Base-by-base conservation (phyloP, 2,797 vertebrate species). In the Aldrovandia affinis region DNA sequence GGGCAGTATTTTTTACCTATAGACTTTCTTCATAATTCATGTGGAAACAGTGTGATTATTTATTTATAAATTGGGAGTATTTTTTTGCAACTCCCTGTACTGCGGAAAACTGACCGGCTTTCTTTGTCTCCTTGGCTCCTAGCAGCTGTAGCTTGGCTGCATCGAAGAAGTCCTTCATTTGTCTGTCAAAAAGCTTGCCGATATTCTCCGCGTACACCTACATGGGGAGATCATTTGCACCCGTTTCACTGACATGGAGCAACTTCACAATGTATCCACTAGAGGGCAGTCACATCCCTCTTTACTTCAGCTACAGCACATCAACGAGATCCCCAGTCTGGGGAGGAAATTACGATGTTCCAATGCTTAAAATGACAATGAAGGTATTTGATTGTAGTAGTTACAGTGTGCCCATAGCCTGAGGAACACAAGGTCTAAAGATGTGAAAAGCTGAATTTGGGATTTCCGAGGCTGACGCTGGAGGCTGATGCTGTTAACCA, bases 141-240 rank as follows among this genome's bases (percentile, higher is more conserved):
- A 83, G 87, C 84, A 93, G 39, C 84, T 73, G 85, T 22, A 15
- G 70, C 61, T 81, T 89, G 82, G 89, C 90, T 55, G 84, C 73
- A 15, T 90, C 87, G 20, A 89, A 91, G 3, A 92, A 84, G 44
- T 87, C 85, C 86, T 85, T 91, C 86, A 89, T 86, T 85, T 93
- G 87, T 75, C 0, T 2, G 4, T 89, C 65, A 0, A 90, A 89
- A 63, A 91, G 86, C 52, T 85, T 83, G 82, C 86, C 78, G 10
- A 91, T 86, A 44, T 85, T 88, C 84, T 90, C 87, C 59, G 88
- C 80, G 28, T 90, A 92, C 39, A 92, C 88, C 92, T 93, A 85
- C n/a, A 55, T 15, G 81, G 1, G 42, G n/a, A 80, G 81, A 50
- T 30, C 18, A 82, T 84, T 80, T n/a, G n/a, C n/a, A n/a, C 12